phyloP scores from a whole-genome alignment of 1,140 invertebrate species.

The Apis cerana region DNA sequence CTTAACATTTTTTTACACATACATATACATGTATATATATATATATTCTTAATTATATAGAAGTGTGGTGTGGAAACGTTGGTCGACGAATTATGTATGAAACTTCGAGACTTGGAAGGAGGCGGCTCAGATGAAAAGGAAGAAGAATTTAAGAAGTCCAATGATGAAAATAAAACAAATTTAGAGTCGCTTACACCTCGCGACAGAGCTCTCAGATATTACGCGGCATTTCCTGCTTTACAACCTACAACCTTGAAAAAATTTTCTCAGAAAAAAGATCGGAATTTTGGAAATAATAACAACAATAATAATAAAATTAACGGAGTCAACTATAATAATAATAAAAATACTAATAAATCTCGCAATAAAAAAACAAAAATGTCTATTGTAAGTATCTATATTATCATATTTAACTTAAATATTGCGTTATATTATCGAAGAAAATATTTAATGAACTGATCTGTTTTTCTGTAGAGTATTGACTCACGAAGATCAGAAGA shows the following conservation, averaged over 20 bases:
- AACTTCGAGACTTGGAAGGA: conserved; percentile 75
- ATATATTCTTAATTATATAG: conserved; percentile 51
- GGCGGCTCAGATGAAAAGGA: conserved; percentile 70
- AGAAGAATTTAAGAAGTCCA: conserved; percentile 68
- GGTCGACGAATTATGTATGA: conserved; percentile 78
- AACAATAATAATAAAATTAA: conserved; percentile 62
- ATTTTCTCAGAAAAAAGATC: conserved; percentile 69
- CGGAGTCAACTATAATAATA: conserved; percentile 63
- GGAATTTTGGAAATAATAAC: conserved; percentile 66
- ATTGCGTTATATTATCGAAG: not conserved
- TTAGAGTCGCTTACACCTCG: conserved; percentile 75
- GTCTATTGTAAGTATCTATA: conserved; percentile 68
- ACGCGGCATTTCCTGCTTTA: conserved; percentile 79
- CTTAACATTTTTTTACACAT: not conserved
- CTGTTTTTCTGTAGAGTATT: conserved; percentile 55
- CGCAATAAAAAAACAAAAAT: conserved; percentile 75
- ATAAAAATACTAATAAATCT: conserved; percentile 68
- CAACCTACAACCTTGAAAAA: conserved; percentile 76
- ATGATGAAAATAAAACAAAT: conserved; percentile 65
- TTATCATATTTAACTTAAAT: too few species aligned
- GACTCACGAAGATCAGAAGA: conserved; percentile 66
- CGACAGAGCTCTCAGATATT: conserved; percentile 77
- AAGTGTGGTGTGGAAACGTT: conserved; percentile 77
- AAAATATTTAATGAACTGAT: conserved; percentile 7
- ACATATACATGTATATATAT: not conserved